These are phyloP conservation scores for Lucilia sericata DNA, from an alignment of 1,140 invertebrate genomes.

Conservation along the genomic window DNA sequence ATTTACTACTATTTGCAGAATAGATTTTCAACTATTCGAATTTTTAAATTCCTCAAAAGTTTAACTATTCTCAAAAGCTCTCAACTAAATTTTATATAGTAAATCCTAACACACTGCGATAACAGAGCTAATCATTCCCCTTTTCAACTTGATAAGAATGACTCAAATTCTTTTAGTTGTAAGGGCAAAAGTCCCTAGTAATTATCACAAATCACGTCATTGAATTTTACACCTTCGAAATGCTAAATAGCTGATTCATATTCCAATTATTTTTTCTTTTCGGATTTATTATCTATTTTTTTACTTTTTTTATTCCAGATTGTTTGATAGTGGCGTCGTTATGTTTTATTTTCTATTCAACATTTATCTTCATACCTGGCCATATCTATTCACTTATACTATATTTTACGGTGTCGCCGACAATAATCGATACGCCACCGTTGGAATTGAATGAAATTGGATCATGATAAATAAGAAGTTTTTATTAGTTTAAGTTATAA, in stretches of 20 bases:
- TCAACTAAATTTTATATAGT: no score
- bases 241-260: no score
- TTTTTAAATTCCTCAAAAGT: no score
- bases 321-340: not conserved
- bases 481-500: no score
- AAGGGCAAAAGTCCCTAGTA: not conserved
- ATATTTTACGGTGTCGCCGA: not conserved
- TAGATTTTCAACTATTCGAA: no score
- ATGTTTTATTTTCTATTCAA: conserved; percentile 3
- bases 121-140: no score
- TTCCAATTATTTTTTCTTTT: not conserved
- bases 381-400: not conserved
- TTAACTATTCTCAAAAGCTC: no score
- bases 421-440: not conserved
- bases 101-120: no score
- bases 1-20: no score
- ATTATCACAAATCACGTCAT: not conserved
- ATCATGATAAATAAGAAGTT: not conserved
- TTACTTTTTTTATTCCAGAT: not conserved
- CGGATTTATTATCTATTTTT: no score
- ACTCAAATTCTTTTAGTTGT: not conserved
- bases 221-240: no score
- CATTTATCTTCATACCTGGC: conserved; percentile 13
- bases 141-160: no score
- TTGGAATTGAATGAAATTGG: not conserved